Evolutionary conservation across 2,113 vertebrate genomes (phyloP).

Genomic region (Rutilus rutilus): DNA sequence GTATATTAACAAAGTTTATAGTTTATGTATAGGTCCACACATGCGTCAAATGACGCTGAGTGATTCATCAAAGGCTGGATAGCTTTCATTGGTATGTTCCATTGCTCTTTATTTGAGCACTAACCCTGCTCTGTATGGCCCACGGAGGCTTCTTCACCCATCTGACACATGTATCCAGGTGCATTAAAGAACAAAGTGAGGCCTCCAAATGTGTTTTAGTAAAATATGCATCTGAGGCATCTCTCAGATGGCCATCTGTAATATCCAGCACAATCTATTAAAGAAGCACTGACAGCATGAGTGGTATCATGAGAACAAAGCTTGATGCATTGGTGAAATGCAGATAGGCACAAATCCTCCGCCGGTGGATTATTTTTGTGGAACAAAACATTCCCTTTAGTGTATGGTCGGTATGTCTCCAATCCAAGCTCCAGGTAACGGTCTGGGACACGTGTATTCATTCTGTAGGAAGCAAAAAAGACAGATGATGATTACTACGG

Average conservation of each 20-base stretch:
- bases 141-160: background rate
- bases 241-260: conserved; percentile 25
- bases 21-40: background rate
- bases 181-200: conserved; percentile 9
- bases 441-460: conserved; percentile 78
- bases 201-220: conserved; percentile 20
- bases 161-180: background rate
- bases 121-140: too few relatives aligned
- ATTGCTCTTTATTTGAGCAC: too few relatives aligned
- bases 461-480: conserved; percentile 65
- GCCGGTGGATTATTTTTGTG: conserved; percentile 27
- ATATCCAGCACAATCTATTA: conserved; percentile 17
- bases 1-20: conserved; percentile 21
- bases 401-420: conserved; percentile 76
- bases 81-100: conserved; percentile 20
- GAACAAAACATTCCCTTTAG: conserved; percentile 59
- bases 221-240: conserved; percentile 37
- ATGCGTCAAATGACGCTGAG: background rate
- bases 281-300: background rate
- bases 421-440: conserved; percentile 78
- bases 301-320: conserved; percentile 30
- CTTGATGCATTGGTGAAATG: conserved; percentile 32
- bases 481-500: conserved; percentile 44
- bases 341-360: conserved; percentile 37
- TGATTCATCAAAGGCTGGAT: conserved; percentile 31